Base-by-base conservation (phyloP, 2,113 vertebrate genomes). In the Salvator merianae region DNA sequence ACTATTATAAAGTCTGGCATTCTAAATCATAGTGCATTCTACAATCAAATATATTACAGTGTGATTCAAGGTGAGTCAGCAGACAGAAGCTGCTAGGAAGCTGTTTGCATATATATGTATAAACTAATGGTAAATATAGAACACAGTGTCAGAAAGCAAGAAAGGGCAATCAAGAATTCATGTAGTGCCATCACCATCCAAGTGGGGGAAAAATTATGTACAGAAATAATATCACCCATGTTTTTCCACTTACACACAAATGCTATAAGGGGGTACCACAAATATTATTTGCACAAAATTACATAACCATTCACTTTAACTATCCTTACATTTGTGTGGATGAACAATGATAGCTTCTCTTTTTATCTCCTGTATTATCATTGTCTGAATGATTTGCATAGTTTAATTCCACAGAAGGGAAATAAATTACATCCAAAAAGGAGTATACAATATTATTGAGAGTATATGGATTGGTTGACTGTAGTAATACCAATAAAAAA, bases 161-260 rank as follows among this genome's bases (percentile, higher is more conserved):
- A 85, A 93, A 94, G 91, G 87, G 80, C 71, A 92, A 93, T 93
- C 82, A 93, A 89, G 71, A 90, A 90, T 92, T 93, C 90, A 81
- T 88, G 84, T 26, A 88, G 77, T 70, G 38, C 32, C 32, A 86
- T 94, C 92, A 84, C 38, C 4, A 86, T 78, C 91, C 71, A 90
- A 90, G 84, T 87, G 84, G 85, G 30, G 91, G 95, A 94, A 72
- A 36, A n/a, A 7, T 59, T 91, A 86, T 84, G 75, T 79, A 86
- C 90, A 87, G 86, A 79, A 89, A 79, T 90, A 88, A 89, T 88
- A 69, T 72, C 68, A 77, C n/a, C 20, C 76, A 88, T 79, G 24
- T 81, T 91, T 40, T 87, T 76, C 87, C 84, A 90, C 26, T 83
- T 82, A 87, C 88, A 91, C 89, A 73, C 76, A 89, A 91, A 87